Evolutionary conservation across 2,888 invertebrate genomes (phyloP), one percentile per base, ranked within the genome.

Genomic region (Taenaris catops): DNA sequence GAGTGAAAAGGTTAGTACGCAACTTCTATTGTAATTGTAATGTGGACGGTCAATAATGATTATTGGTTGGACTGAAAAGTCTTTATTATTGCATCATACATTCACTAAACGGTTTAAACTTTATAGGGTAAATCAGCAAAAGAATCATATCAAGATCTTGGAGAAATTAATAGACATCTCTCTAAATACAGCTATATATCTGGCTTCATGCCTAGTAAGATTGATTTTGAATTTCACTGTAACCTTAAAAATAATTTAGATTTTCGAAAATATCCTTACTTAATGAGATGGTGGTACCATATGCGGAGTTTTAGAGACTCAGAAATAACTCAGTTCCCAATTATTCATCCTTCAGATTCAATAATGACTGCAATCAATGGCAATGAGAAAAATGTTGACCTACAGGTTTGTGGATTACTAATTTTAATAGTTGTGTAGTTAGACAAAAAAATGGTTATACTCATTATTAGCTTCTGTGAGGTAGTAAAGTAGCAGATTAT

Each of bases 1-100:
- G 31, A 91, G 89, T 67, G 92, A 92, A 51, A 91, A 92, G 93
- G 95, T 95, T 57, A 63, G 68, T 69, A 25, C 9, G n/a, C n/a
- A n/a, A n/a, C n/a, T n/a, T n/a, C n/a, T n/a, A n/a, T n/a, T n/a
- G n/a, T n/a, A n/a, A n/a, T n/a, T n/a, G n/a, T n/a, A n/a, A n/a
- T n/a, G n/a, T n/a, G n/a, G n/a, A n/a, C n/a, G n/a, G n/a, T n/a
- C n/a, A n/a, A n/a, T n/a, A n/a, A n/a, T n/a, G n/a, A n/a, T n/a
- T n/a, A n/a, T n/a, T 25, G 2, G 14, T 14, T 14, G 4, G 14
- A 14, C 4, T 4, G 4, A 14, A 14, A 14, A 2, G 14, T 23
- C 19, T 20, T 17, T 39, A 7, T 9, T 19, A 29, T 41, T 44
- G 46, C 39, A 21, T 39, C 39, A 37, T 35, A 7, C 17, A 10